Base-by-base conservation (phyloP, 2,888 invertebrate species). In the Silvanus unidentatus region DNA sequence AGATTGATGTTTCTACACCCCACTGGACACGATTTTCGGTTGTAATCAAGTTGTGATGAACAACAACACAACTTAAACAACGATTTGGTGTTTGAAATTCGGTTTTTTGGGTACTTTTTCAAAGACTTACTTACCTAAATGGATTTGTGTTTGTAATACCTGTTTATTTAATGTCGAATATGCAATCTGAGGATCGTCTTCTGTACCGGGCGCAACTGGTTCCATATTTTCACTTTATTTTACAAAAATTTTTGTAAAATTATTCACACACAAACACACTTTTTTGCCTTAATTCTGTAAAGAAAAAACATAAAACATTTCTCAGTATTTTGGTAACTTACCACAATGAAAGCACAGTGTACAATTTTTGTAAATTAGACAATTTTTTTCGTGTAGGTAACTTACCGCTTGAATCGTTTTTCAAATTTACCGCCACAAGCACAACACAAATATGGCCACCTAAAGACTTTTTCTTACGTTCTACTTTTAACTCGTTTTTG, bases 171-270 rank as follows among this genome's bases (percentile, higher is more conserved):
- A 49, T 29, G 58, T 52, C 14, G 59, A 55, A 47, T 55, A 60
- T 47, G 50, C 51, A 42, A 59, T 54, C 11, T 57, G 57, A 11
- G 57, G 57, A 39, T 68, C 68, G 48, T 66, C 66, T 59, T 68
- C 68, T 28, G 68, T 68, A 32, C 68, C 68, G 15, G 68, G 68
- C 22, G 68, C 66, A 43, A 59, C 48, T 15, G 66, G 66, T 51
- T 68, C 67, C 66, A 66, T 67, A 35, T 48, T 58, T 35, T 37
- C 37, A 37, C 37, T 37, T 37, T 15, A 37, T 32, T 32, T n/a
- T 32, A 32, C 32, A 32, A n/a, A 22, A 32, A 32, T 32, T 28
- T 28, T 12, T 32, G 32, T 32, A 32, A 12, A 12, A 12, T 32
- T 5, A 32, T 32, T 36, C 47, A 51, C 45, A 45, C n/a, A 46